Evolutionary conservation across 2,888 invertebrate species (phyloP).

Genomic region (Chironomus riparius): DNA sequence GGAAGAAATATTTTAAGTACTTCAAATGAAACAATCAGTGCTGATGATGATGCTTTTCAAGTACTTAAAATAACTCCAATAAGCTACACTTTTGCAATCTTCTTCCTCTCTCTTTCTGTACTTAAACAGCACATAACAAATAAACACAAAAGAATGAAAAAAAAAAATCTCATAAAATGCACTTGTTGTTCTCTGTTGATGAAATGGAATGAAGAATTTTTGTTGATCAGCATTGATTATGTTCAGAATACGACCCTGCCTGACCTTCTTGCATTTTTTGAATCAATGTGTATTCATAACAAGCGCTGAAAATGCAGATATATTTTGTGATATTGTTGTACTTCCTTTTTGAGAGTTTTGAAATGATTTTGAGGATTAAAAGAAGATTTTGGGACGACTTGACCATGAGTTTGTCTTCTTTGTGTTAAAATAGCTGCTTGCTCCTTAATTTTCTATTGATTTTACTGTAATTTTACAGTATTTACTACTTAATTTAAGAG

Average conservation of each 20-base stretch:
- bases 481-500: too few relatives aligned
- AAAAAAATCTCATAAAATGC: conserved; percentile 7
- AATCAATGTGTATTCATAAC: too few relatives aligned
- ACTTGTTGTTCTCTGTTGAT: neutral
- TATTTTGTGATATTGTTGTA: too few relatives aligned
- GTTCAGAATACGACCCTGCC: neutral
- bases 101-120: neutral
- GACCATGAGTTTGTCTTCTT: too few relatives aligned
- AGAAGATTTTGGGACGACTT: too few relatives aligned
- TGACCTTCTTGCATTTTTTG: neutral
- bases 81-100: neutral
- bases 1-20: neutral
- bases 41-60: neutral
- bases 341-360: too few relatives aligned
- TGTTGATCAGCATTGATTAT: neutral
- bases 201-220: neutral
- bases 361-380: too few relatives aligned
- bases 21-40: neutral
- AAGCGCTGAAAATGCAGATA: too few relatives aligned
- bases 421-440: too few relatives aligned
- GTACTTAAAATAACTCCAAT: neutral
- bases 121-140: neutral
- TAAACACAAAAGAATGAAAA: neutral
- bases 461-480: too few relatives aligned
- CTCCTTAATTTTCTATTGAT: too few relatives aligned